Evolutionary conservation across 1,140 invertebrate genomes (phyloP), one percentile per base, ranked within the genome.

Genomic region (Apocrypta bakeri): DNA sequence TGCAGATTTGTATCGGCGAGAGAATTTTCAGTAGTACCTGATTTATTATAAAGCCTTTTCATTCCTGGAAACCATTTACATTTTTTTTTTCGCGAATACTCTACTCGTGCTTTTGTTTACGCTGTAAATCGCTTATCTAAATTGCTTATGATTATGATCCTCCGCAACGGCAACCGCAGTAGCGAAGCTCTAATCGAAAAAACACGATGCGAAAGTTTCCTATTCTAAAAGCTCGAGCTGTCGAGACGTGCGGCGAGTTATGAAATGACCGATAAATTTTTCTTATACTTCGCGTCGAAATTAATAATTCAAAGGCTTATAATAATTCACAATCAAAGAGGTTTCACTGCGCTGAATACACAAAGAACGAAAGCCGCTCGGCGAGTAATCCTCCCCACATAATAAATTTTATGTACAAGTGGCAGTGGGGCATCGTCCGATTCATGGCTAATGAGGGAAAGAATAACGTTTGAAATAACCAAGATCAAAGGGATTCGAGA

Each of bases 381-480:
- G 1, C 1, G 48, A 56, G 48, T 56, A 56, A 4, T 48, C 9
- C 42, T 48, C 42, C 12, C 42, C 42, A 42, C 42, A 7, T 3
- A 17, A 56, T 56, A 56, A n/a, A 56, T 21, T 56, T 56, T n/a
- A n/a, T n/a, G n/a, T 3, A 17, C 14, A 56, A 14, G 48, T 21
- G 48, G 21, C 48, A 6, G 0, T 48, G 42, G 42, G 42, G 3
- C 42, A 17, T 17, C 21, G 21, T 4, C 48, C 48, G 48, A 66
- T 66, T 71, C 8, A 71, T 71, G 29, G 68, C 31, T 71, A 33
- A 71, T 71, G 27, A 71, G 68, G 17, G 68, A 33, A 71, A 11
- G 31, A 71, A n/a, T 71, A 71, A 71, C 31, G 68, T 71, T 71
- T 31, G 31, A 71, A 71, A 33, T 29, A 71, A 31, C 68, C 8